Evolutionary conservation across 1,140 invertebrate genomes (phyloP).

Genomic region (Pseudomyrmex flavicornis): DNA sequence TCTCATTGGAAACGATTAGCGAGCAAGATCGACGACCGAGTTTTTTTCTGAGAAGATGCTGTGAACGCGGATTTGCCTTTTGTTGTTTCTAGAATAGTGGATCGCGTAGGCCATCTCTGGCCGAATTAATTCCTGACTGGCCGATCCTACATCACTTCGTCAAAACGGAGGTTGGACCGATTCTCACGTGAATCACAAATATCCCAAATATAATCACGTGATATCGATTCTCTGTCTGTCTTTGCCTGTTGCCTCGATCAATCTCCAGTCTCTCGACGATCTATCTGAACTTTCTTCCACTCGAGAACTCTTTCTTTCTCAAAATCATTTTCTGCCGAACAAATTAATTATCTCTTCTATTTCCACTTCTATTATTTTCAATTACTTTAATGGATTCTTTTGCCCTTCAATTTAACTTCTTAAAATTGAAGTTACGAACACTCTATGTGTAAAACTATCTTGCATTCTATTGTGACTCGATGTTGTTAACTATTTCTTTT

Average conservation of each 20-base stretch:
- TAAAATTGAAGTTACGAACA: conserved; percentile 1
- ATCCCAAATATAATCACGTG: conserved; percentile 60
- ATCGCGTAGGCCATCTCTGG: conserved; percentile 94
- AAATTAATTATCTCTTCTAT: conserved; percentile 26
- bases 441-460: conserved; percentile 4
- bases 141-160: conserved; percentile 95
- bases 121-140: conserved; percentile 98
- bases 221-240: conserved; percentile 60
- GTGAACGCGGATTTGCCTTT: conserved; percentile 66
- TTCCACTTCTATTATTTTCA: conserved; percentile 27
- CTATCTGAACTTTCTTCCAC: conserved; percentile 38
- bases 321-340: conserved; percentile 5
- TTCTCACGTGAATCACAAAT: conserved; percentile 47
- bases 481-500: conserved; percentile 23
- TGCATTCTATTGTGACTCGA: conserved; percentile 13
- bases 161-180: conserved; percentile 90
- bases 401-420: conserved; percentile 23
- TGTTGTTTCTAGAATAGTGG: conserved; percentile 86
- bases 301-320: conserved; percentile 46
- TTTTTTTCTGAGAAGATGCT: conserved; percentile 42
- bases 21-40: conserved; percentile 28
- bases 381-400: conserved; percentile 37
- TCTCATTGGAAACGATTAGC: conserved; percentile 14
- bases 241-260: conserved; percentile 33
- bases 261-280: conserved; percentile 16